A percentile compares a stretch with the other conserved stretches of the same genome.
These are phyloP conservation scores for Hystrix cristata DNA, from an alignment of 2,113 vertebrate species.

Conservation along the genomic window DNA sequence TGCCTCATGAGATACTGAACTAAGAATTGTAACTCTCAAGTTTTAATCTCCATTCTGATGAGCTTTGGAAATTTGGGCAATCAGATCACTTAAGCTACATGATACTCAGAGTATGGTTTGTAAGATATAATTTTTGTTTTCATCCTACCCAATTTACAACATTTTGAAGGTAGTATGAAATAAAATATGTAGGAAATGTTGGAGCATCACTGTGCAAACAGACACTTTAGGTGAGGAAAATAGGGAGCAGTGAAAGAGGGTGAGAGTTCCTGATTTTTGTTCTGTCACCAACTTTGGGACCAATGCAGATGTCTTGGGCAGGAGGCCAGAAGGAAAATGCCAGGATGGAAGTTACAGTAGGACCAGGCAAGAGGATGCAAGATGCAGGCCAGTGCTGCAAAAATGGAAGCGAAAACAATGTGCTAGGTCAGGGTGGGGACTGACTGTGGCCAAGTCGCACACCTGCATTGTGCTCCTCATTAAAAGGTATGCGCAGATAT, in stretches of 20 bases:
- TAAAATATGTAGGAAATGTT: constrained; percentile 20
- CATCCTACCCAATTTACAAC: neutral
- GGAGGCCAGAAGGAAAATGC: neutral
- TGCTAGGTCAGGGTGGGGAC: neutral
- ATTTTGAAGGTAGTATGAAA: constrained; percentile 55
- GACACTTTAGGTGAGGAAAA: neutral
- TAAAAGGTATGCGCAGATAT: neutral
- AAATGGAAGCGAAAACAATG: neutral
- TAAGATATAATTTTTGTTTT: constrained; percentile 58
- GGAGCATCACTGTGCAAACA: neutral
- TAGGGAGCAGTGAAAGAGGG: neutral
- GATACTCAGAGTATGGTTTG: constrained; percentile 1
- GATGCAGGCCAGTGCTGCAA: neutral
- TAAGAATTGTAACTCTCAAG: neutral
- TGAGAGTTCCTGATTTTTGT: neutral
- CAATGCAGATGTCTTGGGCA: neutral
- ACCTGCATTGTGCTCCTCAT: neutral
- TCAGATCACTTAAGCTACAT: neutral
- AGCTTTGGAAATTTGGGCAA: constrained; percentile 53
- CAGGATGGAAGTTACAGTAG: neutral
- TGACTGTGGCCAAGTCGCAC: neutral
- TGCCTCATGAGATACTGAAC: neutral
- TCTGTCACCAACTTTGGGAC: neutral
- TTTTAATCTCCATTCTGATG: constrained; percentile 29
- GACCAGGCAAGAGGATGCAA: too few species aligned